A percentile compares a stretch with the other conserved stretches of the same genome.
These are phyloP conservation scores for Zaprionus inermis DNA, from an alignment of 1,140 invertebrate species.

Conservation along the genomic window DNA sequence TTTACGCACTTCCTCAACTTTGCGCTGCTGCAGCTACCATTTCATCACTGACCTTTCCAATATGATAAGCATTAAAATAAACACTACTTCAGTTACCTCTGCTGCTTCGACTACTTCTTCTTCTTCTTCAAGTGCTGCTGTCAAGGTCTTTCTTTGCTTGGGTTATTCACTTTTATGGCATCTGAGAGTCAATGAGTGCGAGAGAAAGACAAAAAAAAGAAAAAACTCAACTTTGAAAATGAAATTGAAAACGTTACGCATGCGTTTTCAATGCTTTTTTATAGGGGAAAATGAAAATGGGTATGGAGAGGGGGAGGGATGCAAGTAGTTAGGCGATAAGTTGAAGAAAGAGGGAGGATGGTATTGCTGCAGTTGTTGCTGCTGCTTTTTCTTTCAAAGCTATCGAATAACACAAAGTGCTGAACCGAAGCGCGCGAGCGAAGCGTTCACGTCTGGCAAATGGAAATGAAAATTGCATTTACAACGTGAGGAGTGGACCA, in stretches of 20 bases:
- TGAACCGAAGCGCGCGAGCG: constrained; percentile 30
- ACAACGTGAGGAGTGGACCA: constrained; percentile 67
- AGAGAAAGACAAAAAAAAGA: constrained; percentile 30
- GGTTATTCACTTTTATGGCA: constrained; percentile 55
- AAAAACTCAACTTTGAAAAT: constrained; percentile 47
- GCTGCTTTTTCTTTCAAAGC: constrained; percentile 51
- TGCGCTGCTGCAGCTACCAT: constrained; percentile 7
- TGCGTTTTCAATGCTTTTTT: constrained; percentile 62
- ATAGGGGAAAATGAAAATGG: neutral
- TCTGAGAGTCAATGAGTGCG: constrained; percentile 22
- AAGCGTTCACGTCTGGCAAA: constrained; percentile 10
- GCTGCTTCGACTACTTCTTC: constrained; percentile 1
- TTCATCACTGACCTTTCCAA: constrained; percentile 27
- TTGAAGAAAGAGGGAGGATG: neutral
- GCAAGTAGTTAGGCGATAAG: too few species aligned
- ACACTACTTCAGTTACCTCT: neutral
- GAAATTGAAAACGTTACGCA: constrained; percentile 83
- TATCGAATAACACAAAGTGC: constrained; percentile 71
- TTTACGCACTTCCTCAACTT: neutral
- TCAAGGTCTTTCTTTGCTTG: constrained; percentile 54
- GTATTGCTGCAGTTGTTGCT: neutral
- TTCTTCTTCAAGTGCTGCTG: constrained; percentile 11
- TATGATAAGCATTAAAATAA: neutral
- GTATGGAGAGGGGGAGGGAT: too few species aligned
- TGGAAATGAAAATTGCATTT: constrained; percentile 69